Percentiles rank a stretch among this genome's conserved stretches.
Evolutionary conservation across 2,888 invertebrate species (phyloP).

Genomic region (Amphipyra tragopoginis): DNA sequence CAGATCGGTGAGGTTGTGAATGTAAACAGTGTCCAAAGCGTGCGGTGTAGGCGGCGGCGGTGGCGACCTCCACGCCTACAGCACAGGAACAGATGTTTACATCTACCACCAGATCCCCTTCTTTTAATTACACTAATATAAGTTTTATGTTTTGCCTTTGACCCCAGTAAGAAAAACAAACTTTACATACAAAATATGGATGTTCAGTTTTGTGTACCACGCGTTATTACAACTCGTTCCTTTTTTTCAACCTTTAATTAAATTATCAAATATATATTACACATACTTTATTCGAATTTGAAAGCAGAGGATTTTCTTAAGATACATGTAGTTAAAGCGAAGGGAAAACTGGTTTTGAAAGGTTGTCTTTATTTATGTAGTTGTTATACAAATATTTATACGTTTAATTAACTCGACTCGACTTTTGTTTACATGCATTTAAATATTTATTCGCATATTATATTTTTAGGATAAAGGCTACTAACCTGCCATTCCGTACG

Average conservation of each 20-base stretch:
- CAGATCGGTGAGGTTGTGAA: conserved; percentile 70
- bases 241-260: neutral
- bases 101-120: conserved; percentile 71
- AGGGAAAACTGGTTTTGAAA: conserved; percentile 65
- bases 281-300: neutral
- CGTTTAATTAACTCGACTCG: conserved; percentile 29
- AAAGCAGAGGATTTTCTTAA: conserved; percentile 55
- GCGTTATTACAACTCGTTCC: no score
- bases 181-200: conserved; percentile 18
- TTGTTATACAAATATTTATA: conserved; percentile 49
- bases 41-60: conserved; percentile 74
- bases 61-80: conserved; percentile 82
- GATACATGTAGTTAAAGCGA: conserved; percentile 45
- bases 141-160: conserved; percentile 45
- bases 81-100: conserved; percentile 83
- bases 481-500: conserved; percentile 82
- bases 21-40: conserved; percentile 72
- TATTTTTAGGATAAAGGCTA: conserved; percentile 31
- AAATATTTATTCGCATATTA: conserved; percentile 30
- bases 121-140: conserved; percentile 65
- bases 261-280: neutral
- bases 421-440: conserved; percentile 43
- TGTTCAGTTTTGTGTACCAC: conserved; percentile 16
- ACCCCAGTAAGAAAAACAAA: conserved; percentile 37
- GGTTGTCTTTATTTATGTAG: conserved; percentile 62